Conservation (phyloP, 2,888 invertebrate genomes). For the Lumbricus terrestris region DNA sequence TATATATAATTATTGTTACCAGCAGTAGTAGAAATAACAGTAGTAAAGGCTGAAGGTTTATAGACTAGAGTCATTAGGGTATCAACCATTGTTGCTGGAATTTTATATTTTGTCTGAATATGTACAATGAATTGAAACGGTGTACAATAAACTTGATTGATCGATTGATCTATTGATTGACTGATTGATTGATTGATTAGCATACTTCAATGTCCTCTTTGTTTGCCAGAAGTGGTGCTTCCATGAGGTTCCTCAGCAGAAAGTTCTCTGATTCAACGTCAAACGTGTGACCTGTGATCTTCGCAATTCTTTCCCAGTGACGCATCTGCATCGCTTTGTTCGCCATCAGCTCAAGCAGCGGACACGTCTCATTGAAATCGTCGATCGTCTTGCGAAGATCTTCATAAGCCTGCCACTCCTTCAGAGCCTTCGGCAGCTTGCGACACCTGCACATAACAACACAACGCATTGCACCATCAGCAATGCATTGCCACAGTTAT, state of each 20-base stretch:
- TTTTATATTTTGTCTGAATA: too few species aligned
- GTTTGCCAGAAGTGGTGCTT: conserved; percentile 84
- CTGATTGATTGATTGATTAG: too few species aligned
- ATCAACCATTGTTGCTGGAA: too few species aligned
- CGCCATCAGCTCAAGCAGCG: conserved; percentile 89
- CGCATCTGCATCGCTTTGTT: conserved; percentile 95
- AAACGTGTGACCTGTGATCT: conserved; percentile 81
- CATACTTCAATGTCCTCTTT: conserved; percentile 91
- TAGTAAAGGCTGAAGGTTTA: background rate
- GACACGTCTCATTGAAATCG: conserved; percentile 96
- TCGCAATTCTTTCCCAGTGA: conserved; percentile 93
- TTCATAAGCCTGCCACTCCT: conserved; percentile 95
- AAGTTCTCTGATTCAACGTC: conserved; percentile 92
- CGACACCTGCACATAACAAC: conserved; percentile 69
- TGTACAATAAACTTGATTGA: too few species aligned
- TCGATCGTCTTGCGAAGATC: conserved; percentile 94
- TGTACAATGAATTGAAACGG: too few species aligned
- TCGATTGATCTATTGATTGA: too few species aligned
- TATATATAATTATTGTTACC: too few species aligned
- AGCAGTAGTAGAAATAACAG: too few species aligned
- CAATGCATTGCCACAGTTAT: background rate
- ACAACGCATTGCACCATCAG: background rate
- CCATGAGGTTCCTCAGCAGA: conserved; percentile 87
- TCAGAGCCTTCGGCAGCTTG: conserved; percentile 83
- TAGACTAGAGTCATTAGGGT: too few species aligned